Conservation (phyloP, 2,113 vertebrate species). For the Amazona vittata region DNA sequence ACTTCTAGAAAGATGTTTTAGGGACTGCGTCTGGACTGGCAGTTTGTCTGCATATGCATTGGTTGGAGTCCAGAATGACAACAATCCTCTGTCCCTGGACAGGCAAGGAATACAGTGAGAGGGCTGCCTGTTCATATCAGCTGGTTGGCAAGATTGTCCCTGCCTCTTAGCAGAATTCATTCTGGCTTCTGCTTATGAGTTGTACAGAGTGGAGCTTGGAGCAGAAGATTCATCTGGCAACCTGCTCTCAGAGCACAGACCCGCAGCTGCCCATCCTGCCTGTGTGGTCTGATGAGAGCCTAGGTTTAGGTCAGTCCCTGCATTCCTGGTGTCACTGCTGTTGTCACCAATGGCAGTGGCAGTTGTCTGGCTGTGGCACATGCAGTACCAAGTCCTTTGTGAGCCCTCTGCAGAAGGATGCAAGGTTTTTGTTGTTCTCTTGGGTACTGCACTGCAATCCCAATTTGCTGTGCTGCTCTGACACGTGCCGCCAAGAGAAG, state of each 20-base stretch:
- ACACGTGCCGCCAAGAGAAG: background rate
- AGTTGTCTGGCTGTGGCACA: background rate
- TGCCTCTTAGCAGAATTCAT: background rate
- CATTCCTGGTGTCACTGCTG: background rate
- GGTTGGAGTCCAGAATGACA: background rate
- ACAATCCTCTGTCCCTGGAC: background rate
- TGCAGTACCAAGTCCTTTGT: background rate
- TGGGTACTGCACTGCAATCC: background rate
- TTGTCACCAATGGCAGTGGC: background rate
- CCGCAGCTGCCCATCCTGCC: background rate
- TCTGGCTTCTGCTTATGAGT: background rate
- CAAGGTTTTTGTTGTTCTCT: background rate
- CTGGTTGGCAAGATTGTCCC: accelerated
- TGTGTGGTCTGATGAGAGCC: background rate
- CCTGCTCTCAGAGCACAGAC: background rate
- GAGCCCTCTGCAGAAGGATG: background rate
- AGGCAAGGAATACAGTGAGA: accelerated
- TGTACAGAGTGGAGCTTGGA: background rate
- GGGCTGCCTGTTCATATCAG: accelerated
- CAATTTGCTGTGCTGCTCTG: background rate
- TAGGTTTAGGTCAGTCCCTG: slow-evolving; percentile 13
- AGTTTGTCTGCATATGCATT: background rate
- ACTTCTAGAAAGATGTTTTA: background rate
- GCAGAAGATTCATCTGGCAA: background rate
- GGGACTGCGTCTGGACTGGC: background rate